Evolutionary conservation across 2,797 vertebrate species (phyloP).

Genomic region (Sciurus carolinensis): DNA sequence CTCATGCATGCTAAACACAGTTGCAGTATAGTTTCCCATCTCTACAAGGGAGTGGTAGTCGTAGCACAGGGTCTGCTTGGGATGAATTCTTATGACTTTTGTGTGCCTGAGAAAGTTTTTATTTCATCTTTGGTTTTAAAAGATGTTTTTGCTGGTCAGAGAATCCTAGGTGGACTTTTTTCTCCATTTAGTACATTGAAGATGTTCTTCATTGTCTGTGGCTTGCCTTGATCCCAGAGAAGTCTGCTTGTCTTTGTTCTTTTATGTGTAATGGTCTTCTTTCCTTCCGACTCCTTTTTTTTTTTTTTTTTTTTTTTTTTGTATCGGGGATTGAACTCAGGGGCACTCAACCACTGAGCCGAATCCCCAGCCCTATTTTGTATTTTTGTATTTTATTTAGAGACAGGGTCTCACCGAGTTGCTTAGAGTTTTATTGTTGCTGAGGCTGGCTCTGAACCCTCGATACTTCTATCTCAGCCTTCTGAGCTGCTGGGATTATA

Average conservation of each 20-base stretch:
- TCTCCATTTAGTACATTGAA: background rate
- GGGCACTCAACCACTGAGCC: too few relatives aligned
- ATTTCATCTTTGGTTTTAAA: background rate
- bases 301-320: background rate
- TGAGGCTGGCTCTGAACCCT: too few relatives aligned
- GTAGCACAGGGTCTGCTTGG: background rate
- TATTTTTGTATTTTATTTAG: too few relatives aligned
- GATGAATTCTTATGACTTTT: background rate
- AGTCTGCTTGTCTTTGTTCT: background rate
- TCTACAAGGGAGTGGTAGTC: background rate
- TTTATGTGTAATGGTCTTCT: background rate
- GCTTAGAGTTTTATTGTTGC: too few relatives aligned
- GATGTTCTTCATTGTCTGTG: background rate
- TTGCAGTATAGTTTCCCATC: background rate
- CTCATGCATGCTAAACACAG: too few relatives aligned
- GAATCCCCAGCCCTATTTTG: too few relatives aligned
- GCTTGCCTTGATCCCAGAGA: background rate
- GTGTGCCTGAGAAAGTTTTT: background rate
- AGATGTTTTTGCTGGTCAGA: background rate
- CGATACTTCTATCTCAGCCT: too few relatives aligned
- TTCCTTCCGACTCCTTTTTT: background rate
- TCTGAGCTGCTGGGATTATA: too few relatives aligned
- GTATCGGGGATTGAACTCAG: too few relatives aligned
- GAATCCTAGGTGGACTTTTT: background rate
- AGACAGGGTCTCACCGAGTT: too few relatives aligned